phyloP scores from a whole-genome alignment of 2,888 invertebrate genomes.

The Pseudanteris insignis region DNA sequence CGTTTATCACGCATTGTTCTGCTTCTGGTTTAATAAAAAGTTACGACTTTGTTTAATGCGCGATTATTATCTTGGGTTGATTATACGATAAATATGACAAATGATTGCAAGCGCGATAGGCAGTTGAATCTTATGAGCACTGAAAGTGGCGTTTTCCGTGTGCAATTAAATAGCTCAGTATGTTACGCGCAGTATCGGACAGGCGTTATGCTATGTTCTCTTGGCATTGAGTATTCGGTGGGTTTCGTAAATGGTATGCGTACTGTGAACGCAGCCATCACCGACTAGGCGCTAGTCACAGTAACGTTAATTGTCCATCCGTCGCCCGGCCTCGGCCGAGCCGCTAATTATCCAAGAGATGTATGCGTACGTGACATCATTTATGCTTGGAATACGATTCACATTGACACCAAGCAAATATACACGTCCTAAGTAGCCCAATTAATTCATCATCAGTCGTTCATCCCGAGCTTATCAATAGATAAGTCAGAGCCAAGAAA shows the following conservation, averaged over 20 bases:
- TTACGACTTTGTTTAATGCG: no score
- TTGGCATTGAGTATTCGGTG: slow-evolving; percentile 14
- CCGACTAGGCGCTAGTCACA: slow-evolving; percentile 6
- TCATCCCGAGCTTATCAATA: no score
- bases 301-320: slow-evolving; percentile 27
- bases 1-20: no score
- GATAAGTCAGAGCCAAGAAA: no score
- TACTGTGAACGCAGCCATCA: slow-evolving; percentile 15
- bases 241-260: slow-evolving; percentile 13
- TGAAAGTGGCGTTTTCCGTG: no score
- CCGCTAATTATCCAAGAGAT: slow-evolving; percentile 31
- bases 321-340: slow-evolving; percentile 19
- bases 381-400: slow-evolving; percentile 17
- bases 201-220: slow-evolving; percentile 13
- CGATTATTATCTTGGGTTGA: no score
- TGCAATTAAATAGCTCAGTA: slow-evolving; percentile 6
- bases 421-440: slow-evolving; percentile 1
- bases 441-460: slow-evolving; percentile 21
- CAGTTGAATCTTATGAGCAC: no score
- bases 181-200: slow-evolving; percentile 4
- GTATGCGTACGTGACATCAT: slow-evolving; percentile 19
- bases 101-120: no score
- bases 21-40: no score
- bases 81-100: no score
- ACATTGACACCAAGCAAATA: slow-evolving; percentile 23